These are phyloP conservation scores for Magallana ariakensis DNA, from an alignment of 1,140 invertebrate genomes.

Conservation along the genomic window DNA sequence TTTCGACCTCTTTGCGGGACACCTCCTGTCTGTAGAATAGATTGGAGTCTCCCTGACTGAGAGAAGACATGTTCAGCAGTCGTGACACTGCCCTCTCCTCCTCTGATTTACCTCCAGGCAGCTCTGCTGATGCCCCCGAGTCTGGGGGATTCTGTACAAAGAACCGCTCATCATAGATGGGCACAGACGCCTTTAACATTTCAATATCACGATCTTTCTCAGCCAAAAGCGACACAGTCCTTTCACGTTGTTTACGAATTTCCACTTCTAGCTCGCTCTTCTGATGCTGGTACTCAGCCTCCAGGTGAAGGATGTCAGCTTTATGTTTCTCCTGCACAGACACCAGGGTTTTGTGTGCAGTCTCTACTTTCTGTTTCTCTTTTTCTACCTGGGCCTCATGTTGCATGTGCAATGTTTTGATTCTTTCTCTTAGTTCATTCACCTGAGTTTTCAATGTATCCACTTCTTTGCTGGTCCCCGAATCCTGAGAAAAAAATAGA, in stretches of 20 bases:
- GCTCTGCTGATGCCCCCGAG: slow-evolving; percentile 65
- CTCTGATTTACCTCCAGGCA: slow-evolving; percentile 59
- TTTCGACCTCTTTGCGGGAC: slow-evolving; percentile 89
- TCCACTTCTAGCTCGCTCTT: slow-evolving; percentile 86
- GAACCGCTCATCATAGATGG: slow-evolving; percentile 46
- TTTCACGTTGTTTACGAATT: slow-evolving; percentile 88
- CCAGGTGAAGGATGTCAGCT: slow-evolving; percentile 79
- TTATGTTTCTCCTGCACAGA: slow-evolving; percentile 81
- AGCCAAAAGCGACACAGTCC: slow-evolving; percentile 87
- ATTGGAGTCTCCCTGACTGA: slow-evolving; percentile 79
- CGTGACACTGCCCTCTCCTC: slow-evolving; percentile 71
- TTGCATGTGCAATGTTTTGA: slow-evolving; percentile 65
- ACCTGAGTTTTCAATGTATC: slow-evolving; percentile 77
- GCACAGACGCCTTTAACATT: slow-evolving; percentile 80
- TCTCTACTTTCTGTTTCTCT: slow-evolving; percentile 68
- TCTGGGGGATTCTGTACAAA: slow-evolving; percentile 54
- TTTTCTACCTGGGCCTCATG: slow-evolving; percentile 82
- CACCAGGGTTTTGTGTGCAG: slow-evolving; percentile 70
- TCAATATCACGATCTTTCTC: slow-evolving; percentile 91
- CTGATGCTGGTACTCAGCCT: slow-evolving; percentile 83
- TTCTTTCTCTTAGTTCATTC: slow-evolving; percentile 74
- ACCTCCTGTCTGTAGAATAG: slow-evolving; percentile 93
- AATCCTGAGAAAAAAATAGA: slow-evolving; percentile 67
- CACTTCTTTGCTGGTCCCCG: slow-evolving; percentile 71
- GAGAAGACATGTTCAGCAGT: slow-evolving; percentile 65